phyloP scores from a whole-genome alignment of 2,113 vertebrate species.

The Python bivittatus region DNA sequence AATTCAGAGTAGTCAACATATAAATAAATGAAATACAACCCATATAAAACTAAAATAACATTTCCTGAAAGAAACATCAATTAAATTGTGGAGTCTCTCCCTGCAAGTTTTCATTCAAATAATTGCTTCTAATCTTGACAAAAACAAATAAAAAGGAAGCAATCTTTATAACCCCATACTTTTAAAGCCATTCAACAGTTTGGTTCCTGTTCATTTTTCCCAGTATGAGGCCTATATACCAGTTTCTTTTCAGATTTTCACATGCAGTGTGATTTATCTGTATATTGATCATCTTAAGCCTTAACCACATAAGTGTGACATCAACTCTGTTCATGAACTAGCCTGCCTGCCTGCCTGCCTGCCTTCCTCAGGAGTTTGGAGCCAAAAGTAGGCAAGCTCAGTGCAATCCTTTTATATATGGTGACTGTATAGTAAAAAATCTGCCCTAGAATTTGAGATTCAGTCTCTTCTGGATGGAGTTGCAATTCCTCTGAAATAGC shows the following conservation, averaged over 20 bases:
- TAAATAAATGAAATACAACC: neutral
- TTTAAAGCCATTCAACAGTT: neutral
- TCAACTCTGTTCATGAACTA: too few species aligned
- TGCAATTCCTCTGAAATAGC: neutral
- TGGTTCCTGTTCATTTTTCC: neutral
- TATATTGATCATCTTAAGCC: neutral
- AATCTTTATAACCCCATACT: neutral
- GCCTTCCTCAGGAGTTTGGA: neutral
- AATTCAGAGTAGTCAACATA: neutral
- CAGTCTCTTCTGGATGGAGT: neutral
- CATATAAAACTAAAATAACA: neutral
- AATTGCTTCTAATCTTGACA: neutral
- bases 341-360: too few species aligned
- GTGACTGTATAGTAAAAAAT: neutral
- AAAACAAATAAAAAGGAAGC: neutral
- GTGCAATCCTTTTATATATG: constrained; percentile 8
- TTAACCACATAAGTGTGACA: too few species aligned
- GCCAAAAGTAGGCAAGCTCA: neutral
- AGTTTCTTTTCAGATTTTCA: neutral
- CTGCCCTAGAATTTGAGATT: neutral
- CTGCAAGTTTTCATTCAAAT: neutral
- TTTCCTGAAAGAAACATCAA: neutral
- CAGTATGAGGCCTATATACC: neutral
- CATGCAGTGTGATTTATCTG: neutral
- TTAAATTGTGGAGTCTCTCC: neutral